Percentiles rank a stretch among this genome's conserved stretches.
These are phyloP conservation scores for Sebastes miniatus DNA, from an alignment of 2,797 vertebrate genomes.

Conservation along the genomic window DNA sequence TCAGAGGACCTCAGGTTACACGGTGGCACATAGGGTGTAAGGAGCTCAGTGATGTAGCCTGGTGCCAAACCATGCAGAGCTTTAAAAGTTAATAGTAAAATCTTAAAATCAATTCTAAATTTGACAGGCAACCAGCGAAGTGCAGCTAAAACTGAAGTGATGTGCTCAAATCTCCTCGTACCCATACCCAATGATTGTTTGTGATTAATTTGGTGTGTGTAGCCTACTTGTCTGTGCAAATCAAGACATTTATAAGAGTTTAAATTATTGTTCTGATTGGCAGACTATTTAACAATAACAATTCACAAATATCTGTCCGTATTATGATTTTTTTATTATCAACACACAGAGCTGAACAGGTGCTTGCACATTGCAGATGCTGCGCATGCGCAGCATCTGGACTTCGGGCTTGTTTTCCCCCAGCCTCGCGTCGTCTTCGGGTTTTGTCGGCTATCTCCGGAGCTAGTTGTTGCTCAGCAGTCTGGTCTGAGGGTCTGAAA, in stretches of 20 bases:
- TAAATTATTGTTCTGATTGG: neutral
- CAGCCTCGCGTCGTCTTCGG: conserved; percentile 60
- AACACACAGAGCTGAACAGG: neutral
- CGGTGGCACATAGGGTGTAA: too few species aligned
- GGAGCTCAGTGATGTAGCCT: too few species aligned
- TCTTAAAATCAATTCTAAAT: too few species aligned
- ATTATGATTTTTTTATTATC: too few species aligned
- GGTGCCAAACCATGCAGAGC: too few species aligned
- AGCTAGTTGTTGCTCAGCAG: conserved; percentile 67
- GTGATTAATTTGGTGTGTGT: neutral
- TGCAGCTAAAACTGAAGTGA: too few species aligned
- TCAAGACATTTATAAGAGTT: neutral
- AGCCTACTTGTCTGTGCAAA: neutral
- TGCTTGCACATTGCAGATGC: neutral
- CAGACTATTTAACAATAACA: neutral
- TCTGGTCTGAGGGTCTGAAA: conserved; percentile 47
- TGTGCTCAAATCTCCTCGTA: too few species aligned
- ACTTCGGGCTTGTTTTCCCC: conserved; percentile 44
- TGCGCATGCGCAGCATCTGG: conserved; percentile 40
- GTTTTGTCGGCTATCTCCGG: conserved; percentile 65
- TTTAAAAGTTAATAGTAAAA: too few species aligned
- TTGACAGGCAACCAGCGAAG: too few species aligned
- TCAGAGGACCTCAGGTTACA: too few species aligned
- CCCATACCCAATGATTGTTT: too few species aligned
- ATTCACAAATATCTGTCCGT: neutral